Percentiles rank a stretch among this genome's conserved stretches.
phyloP scores from a whole-genome alignment of 2,797 vertebrate genomes.

The Amazona ochrocephala region DNA sequence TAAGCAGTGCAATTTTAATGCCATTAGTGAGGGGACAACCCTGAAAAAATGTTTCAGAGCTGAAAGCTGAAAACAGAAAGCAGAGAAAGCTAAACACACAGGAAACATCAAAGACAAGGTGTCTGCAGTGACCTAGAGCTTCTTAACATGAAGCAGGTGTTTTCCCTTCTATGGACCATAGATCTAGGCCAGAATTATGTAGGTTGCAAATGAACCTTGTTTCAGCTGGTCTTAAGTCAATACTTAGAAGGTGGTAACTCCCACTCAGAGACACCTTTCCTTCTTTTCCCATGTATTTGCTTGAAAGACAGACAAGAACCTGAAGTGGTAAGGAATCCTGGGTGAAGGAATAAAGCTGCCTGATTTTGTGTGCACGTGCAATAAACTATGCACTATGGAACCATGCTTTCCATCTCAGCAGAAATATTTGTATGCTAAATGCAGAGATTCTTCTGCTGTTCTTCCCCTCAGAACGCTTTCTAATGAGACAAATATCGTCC shows the following conservation, averaged over 20 bases:
- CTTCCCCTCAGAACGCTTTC: background rate
- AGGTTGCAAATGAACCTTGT: background rate
- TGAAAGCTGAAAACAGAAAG: background rate
- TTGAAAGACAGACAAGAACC: background rate
- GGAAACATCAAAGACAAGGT: background rate
- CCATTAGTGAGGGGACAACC: background rate
- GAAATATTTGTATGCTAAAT: background rate
- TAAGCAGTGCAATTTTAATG: background rate
- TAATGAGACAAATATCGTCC: background rate
- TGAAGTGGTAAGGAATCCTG: background rate
- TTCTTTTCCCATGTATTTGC: background rate
- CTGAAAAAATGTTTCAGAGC: background rate
- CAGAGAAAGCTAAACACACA: background rate
- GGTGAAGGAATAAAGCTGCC: background rate
- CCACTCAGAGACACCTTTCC: background rate
- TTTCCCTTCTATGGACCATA: background rate
- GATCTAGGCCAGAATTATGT: slow-evolving; percentile 5
- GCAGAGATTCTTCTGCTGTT: background rate
- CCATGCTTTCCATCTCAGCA: background rate
- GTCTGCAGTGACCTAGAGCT: background rate
- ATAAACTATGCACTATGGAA: background rate
- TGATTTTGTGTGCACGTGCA: background rate
- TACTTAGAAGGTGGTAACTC: background rate
- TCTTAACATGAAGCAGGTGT: background rate
- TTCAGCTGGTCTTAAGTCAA: slow-evolving; percentile 19